These are phyloP conservation scores for Drosophila erecta DNA, from an alignment of 1,140 invertebrate genomes.

Conservation along the genomic window DNA sequence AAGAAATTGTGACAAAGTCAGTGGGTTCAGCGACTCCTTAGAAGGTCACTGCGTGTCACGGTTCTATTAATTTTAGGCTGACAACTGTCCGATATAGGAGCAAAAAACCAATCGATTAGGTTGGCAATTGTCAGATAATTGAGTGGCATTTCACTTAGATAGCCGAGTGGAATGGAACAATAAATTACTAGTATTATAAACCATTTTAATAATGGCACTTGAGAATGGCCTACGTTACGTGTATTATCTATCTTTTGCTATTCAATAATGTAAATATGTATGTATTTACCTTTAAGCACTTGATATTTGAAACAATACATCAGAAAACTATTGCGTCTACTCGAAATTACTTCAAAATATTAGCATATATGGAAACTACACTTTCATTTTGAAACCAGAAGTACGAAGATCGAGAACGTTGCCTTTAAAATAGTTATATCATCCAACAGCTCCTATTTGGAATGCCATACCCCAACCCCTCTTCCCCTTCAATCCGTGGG, in stretches of 20 bases:
- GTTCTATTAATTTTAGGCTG: constrained; percentile 6
- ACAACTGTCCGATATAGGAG: background rate
- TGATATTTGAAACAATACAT: too few species aligned
- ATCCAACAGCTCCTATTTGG: constrained; percentile 1
- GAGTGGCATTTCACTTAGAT: constrained; percentile 1
- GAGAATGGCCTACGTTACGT: background rate
- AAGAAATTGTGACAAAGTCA: background rate
- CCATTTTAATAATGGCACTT: background rate
- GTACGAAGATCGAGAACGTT: constrained; percentile 11
- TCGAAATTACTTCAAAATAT: background rate
- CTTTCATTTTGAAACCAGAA: background rate
- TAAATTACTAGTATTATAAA: background rate
- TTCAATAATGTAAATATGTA: too few species aligned
- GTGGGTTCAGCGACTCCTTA: constrained; percentile 18
- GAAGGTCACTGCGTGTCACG: constrained; percentile 16
- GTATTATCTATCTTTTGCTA: too few species aligned
- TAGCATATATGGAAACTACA: background rate
- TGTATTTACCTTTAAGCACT: too few species aligned
- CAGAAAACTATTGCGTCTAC: too few species aligned
- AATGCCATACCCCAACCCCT: background rate
- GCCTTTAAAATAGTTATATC: constrained; percentile 20
- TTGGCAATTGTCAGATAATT: background rate
- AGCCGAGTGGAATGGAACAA: background rate
- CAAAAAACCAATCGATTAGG: constrained; percentile 11
- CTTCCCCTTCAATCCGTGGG: background rate